Evolutionary conservation across 1,140 invertebrate genomes (phyloP).

Genomic region (Theocolax elegans): DNA sequence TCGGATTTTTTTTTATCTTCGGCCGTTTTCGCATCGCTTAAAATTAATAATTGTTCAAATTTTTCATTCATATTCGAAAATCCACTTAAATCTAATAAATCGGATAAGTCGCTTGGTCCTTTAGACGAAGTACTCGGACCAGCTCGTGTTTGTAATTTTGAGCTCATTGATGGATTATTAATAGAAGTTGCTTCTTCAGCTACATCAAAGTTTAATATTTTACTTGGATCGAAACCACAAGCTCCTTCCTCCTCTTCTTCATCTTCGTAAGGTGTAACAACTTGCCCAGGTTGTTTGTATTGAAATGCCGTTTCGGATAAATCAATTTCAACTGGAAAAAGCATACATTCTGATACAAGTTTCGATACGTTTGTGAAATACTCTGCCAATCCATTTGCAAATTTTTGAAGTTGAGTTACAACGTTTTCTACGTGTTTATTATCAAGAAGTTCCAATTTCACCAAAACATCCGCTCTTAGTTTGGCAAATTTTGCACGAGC

Average conservation of each 20-base stretch:
- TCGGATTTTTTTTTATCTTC: background rate
- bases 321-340: constrained; percentile 98
- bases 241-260: constrained; percentile 65
- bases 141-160: background rate
- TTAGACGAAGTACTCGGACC: background rate
- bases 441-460: constrained; percentile 96
- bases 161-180: no score
- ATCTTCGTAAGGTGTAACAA: constrained; percentile 63
- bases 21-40: no score
- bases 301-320: constrained; percentile 91
- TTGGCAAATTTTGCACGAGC: constrained; percentile 91
- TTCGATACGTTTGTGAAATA: constrained; percentile 76
- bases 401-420: constrained; percentile 84
- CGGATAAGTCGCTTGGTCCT: constrained; percentile 2
- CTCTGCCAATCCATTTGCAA: constrained; percentile 83
- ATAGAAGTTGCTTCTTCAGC: constrained; percentile 39
- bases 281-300: constrained; percentile 76
- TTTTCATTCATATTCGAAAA: constrained; percentile 48
- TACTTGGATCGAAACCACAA: constrained; percentile 40
- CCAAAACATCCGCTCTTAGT: constrained; percentile 92
- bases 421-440: constrained; percentile 97
- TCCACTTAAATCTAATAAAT: constrained; percentile 39
- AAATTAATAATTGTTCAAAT: constrained; percentile 28
- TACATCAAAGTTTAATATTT: constrained; percentile 52
- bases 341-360: constrained; percentile 77